Base-by-base conservation (phyloP, 2,113 vertebrate genomes). In the Pseudorectes ferrugineus region DNA sequence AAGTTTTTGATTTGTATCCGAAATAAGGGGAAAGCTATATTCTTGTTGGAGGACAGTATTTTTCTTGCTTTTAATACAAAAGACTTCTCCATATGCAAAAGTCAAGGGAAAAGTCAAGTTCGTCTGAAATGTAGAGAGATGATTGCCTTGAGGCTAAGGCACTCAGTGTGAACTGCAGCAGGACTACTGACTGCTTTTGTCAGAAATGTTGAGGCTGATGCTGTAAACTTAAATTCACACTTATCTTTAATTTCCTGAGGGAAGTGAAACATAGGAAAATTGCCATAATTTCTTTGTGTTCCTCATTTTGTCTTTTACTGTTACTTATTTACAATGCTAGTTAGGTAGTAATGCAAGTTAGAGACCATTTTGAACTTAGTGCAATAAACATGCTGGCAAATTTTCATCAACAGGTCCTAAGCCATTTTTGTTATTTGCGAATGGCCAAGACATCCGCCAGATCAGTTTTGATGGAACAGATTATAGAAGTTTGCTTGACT, bases 391-490 rank as follows among this genome's bases (percentile, higher is more conserved):
- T 35, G 8, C 24, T 13, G 91, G 65, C 62, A 68, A 95, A 85
- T 94, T 94, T 81, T 85, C 84, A 38, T 96, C 71, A 36, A 95
- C 95, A 99, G 99, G 98, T 89, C 98, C 98, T 48, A 97, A 96
- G 25, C 97, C 98, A 3, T 98, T 98, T 97, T 94, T 99, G 73
- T 95, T 99, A 28, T 98, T 99, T 96, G 98, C 99, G 92, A 99
- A 98, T 96, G 94, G 97, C 75, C 98, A 96, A 92, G 98, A 99
- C 58, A 98, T 99, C 40, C 97, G 97, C 28, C 97, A 94, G 79
- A 97, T 99, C 40, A 93, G 96, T 93, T 98, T 98, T 82, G 98
- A 99, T 92, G 99, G 98, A 66, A 97, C 98, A 17, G 96, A 93
- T 75, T 98, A 98, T 42, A 74, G 94, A 88, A 98, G 79, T 80